Conservation (phyloP, 2,113 vertebrate genomes). For the Rhinopomastus cyanomelas region DNA sequence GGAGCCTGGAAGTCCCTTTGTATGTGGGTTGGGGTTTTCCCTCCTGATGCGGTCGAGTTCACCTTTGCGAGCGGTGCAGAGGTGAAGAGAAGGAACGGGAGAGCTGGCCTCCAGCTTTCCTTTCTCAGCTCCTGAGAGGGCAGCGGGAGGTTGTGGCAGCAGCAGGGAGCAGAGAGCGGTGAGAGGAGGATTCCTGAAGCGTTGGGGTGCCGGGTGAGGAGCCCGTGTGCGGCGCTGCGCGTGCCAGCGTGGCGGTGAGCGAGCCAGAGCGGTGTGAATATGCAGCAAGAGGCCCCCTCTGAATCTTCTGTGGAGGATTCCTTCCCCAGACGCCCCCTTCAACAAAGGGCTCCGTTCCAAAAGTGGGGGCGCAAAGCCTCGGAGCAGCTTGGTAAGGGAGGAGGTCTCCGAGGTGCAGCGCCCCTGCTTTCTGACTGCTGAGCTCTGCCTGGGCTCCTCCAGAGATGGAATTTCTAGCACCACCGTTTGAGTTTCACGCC, state of each 20-base stretch:
- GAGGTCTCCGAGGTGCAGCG: background rate
- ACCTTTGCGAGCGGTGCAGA: background rate
- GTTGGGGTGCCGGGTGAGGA: background rate
- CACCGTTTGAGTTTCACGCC: background rate
- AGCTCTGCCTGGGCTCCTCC: background rate
- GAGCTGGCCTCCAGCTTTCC: background rate
- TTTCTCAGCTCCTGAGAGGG: background rate
- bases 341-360: background rate
- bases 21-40: background rate
- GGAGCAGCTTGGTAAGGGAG: background rate
- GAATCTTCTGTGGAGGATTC: background rate
- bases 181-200: background rate
- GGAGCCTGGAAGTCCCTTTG: background rate
- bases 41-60: background rate
- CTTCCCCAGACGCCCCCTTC: background rate
- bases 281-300: background rate
- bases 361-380: background rate
- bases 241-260: background rate
- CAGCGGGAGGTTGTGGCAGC: background rate
- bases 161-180: background rate
- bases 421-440: background rate
- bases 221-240: background rate
- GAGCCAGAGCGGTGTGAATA: background rate
- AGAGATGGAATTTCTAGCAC: background rate
- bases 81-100: background rate